phyloP scores from a whole-genome alignment of 2,113 vertebrate genomes.

The Gobiocypris rarus region DNA sequence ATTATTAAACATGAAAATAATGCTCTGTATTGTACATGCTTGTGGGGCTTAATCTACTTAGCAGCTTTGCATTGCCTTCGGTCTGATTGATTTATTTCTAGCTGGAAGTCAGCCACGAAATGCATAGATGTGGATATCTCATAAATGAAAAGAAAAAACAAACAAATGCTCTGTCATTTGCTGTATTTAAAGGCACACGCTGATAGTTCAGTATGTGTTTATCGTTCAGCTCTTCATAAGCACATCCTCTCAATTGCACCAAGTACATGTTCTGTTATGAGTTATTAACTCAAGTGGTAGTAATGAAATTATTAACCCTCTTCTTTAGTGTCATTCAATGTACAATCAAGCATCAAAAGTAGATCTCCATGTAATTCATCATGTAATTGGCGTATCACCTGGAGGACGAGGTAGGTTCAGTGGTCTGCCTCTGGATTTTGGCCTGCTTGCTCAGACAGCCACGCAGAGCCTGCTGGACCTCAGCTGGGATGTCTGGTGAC shows the following conservation, averaged over 20 bases:
- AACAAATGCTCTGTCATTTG: background rate
- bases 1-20: too few species aligned
- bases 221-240: background rate
- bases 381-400: conserved; percentile 76
- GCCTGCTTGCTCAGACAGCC: conserved; percentile 89
- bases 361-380: background rate
- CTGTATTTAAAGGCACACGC: background rate
- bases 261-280: background rate
- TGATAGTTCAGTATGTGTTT: background rate
- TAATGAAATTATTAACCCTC: conserved; percentile 2
- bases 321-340: background rate
- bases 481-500: conserved; percentile 95
- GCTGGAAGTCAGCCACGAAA: conserved; percentile 21
- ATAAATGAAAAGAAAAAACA: background rate
- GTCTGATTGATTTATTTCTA: background rate
- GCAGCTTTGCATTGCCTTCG: background rate
- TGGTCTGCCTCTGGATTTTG: conserved; percentile 95
- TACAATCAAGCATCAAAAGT: conserved; percentile 11
- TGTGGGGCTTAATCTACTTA: background rate
- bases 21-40: too few species aligned
- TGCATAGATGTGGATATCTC: background rate
- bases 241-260: background rate
- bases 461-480: conserved; percentile 90
- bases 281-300: conserved; percentile 3
- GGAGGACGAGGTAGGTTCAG: conserved; percentile 94